Percentiles rank a stretch among this genome's conserved stretches.
Conservation (phyloP, 37 sponge, comb jelly and placozoan genomes). For the Aphrocallistes beatrix region DNA sequence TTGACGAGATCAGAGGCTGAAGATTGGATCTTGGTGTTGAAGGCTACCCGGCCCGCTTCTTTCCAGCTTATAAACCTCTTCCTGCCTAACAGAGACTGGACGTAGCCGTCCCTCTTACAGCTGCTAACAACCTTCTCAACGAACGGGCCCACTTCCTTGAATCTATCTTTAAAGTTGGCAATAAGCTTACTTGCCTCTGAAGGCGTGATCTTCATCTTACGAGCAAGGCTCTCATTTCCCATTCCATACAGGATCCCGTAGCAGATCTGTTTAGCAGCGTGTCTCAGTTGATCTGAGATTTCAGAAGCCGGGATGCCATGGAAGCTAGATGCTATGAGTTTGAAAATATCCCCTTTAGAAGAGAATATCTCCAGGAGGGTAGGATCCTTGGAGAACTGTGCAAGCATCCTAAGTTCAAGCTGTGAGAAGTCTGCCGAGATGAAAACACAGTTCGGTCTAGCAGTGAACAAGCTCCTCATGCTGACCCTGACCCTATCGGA, state of each 20-base stretch:
- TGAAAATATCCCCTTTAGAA: conserved; percentile 81
- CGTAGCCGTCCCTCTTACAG: conserved; percentile 60
- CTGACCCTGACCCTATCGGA: conserved; percentile 29
- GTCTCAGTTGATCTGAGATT: conserved; percentile 55
- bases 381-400: conserved; percentile 74
- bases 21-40: conserved; percentile 88
- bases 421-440: conserved; percentile 93
- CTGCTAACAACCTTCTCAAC: conserved; percentile 40
- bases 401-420: conserved; percentile 82
- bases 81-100: conserved; percentile 55
- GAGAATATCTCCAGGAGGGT: conserved; percentile 49
- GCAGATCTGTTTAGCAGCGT: conserved; percentile 86
- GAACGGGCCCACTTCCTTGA: conserved; percentile 48
- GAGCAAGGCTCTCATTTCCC: conserved; percentile 60
- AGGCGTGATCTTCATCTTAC: conserved; percentile 56
- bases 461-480: conserved; percentile 66
- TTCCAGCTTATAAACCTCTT: conserved; percentile 59
- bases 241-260: conserved; percentile 98
- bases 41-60: conserved; percentile 83
- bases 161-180: conserved; percentile 69
- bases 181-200: conserved; percentile 80
- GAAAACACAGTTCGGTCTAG: conserved; percentile 48
- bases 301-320: conserved; percentile 28
- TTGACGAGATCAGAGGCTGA: conserved; percentile 95
- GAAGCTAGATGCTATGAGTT: conserved; percentile 77